Evolutionary conservation across 2,113 vertebrate genomes (phyloP).

Genomic region (Trochalopteron elliotii): DNA sequence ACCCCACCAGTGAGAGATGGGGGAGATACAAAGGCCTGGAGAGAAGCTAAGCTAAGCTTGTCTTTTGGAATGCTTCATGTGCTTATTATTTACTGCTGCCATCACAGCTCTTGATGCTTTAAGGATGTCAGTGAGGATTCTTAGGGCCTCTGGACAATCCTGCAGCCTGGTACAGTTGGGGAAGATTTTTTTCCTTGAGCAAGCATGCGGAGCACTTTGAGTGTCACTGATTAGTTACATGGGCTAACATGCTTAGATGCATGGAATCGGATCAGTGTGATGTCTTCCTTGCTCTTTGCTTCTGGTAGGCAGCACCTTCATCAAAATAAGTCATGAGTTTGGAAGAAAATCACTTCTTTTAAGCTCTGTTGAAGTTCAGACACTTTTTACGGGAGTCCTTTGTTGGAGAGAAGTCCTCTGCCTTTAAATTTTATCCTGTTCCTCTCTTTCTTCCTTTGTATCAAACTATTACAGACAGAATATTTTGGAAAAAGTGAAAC

Average conservation of each 20-base stretch:
- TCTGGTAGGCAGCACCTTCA: background rate
- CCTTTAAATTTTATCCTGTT: background rate
- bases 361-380: background rate
- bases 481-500: background rate
- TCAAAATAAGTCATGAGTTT: background rate
- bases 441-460: background rate
- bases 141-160: background rate
- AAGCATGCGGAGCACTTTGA: background rate
- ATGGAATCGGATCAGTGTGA: background rate
- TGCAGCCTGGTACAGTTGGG: background rate
- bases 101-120: background rate
- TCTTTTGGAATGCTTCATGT: background rate
- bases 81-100: background rate
- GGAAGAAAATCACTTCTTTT: background rate
- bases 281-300: background rate
- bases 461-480: background rate
- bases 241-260: background rate
- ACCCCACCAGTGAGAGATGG: fast-evolving
- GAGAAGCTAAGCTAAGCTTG: background rate
- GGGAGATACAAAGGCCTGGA: background rate
- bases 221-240: background rate
- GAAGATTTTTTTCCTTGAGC: background rate
- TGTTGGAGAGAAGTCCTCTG: background rate
- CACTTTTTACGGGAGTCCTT: background rate
- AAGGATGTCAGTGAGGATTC: background rate